Percentiles rank a stretch among this genome's conserved stretches.
These are phyloP conservation scores for Eonycteris spelaea DNA, from an alignment of 2,113 vertebrate species.

Conservation along the genomic window DNA sequence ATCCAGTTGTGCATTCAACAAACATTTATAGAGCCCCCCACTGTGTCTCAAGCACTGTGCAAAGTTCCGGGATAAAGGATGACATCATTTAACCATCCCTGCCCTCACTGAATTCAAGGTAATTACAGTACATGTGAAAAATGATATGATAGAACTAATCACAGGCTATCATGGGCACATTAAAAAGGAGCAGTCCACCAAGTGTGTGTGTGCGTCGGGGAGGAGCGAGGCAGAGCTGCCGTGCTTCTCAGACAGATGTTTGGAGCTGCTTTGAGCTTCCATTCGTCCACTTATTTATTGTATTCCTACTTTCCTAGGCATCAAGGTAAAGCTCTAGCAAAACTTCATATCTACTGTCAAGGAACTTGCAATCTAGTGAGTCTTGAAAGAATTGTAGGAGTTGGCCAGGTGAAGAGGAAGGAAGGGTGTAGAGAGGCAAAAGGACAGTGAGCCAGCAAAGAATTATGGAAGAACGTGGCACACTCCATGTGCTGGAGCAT, in stretches of 20 bases:
- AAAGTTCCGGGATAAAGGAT: slow-evolving; percentile 3
- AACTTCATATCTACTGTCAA: neutral
- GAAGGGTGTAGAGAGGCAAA: neutral
- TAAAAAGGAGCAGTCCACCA: neutral
- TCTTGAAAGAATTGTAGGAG: neutral
- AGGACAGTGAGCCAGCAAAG: neutral
- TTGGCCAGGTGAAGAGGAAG: neutral
- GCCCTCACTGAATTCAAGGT: neutral
- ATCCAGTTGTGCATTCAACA: neutral
- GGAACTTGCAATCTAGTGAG: neutral
- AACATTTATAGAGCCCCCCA: neutral
- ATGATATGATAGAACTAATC: neutral
- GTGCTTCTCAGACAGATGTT: neutral
- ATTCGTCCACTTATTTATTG: neutral
- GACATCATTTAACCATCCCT: neutral
- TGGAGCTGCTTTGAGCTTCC: neutral
- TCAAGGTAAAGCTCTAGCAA: neutral
- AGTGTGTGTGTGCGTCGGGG: neutral
- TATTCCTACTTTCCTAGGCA: neutral
- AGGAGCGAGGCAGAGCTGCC: neutral
- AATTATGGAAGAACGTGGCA: neutral
- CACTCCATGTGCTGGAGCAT: neutral
- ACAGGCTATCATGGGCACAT: neutral
- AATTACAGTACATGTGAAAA: neutral
- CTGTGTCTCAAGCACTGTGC: neutral